Evolutionary conservation across 2,113 vertebrate genomes (phyloP), one percentile per base, ranked within the genome.

Genomic region (Malaclemys terrapin): DNA sequence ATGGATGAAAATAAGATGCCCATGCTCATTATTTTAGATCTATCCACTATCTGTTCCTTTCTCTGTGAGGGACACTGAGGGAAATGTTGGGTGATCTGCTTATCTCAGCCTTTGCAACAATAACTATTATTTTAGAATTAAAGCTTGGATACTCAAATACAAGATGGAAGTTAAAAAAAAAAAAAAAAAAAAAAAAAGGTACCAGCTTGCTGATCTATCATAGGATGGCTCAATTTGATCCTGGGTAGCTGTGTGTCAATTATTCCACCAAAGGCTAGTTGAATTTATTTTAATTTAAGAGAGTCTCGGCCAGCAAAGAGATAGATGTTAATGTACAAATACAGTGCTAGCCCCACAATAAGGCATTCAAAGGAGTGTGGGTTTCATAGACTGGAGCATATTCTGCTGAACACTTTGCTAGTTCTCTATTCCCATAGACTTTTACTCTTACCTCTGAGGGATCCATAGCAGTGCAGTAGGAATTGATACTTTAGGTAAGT

Each of bases 261-360:
- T 82, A 84, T 53, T 91, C 82, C 95, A 93, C 10, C 49, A 93
- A 87, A 93, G 88, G 56, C 29, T 92, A 54, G 9, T 35, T 93
- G 84, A 89, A 86, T 91, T 35, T 93, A 82, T 54, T 94, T 31
- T 87, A 57, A 88, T 80, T 88, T 92, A 93, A 88, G 93, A 95
- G 85, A 42, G 92, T 94, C 94, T 95, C 38, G 82, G 85, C 69
- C 65, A 96, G 92, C 87, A 82, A 59, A 35, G 50, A 54, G 56
- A 89, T 56, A 92, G 82, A 93, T 95, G 11, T 72, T 93, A 14
- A 42, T 38, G 12, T 78, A 12, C 25, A 47, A 27, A 78, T 25
- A 78, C 75, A 78, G 42, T 8, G 25, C 75, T 47, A 78, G 24
- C 42, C 49, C 94, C 92, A 81, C 27, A 84, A 72, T 95, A 42